Evolutionary conservation across 2,888 invertebrate species (phyloP), one percentile per base, ranked within the genome.

Genomic region (Cantharis nigra): DNA sequence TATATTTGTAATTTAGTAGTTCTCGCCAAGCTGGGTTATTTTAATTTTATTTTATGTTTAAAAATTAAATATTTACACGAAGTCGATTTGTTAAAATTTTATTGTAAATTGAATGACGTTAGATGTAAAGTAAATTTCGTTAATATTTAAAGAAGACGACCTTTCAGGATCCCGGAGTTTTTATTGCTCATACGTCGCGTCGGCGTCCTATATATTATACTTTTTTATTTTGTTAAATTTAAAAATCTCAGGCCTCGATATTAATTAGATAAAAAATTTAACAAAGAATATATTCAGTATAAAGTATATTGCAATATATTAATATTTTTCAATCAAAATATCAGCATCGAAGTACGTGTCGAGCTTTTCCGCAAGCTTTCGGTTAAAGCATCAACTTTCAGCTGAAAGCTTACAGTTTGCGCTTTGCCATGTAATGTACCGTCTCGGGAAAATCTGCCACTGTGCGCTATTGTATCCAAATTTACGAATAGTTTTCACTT

Each of bases 321-420:
- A 49, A 49, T 49, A 49, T 49, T 49, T 49, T 49, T 74, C 76
- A 76, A 76, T 79, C 74, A 79, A 79, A 77, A 72, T 75, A 70
- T 71, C 49, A 63, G 75, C 74, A 74, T 79, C 78, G 78, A 74
- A 78, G 63, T 62, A 64, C 62, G 69, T 28, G 78, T 78, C 80
- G 80, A 75, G 77, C 74, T 72, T 74, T 70, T 72, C 72, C 81
- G 81, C 75, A 26, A 74, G 75, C 73, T 72, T 78, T 78, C 78
- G 77, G 72, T 69, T 71, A 72, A 72, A 78, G 79, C 77, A 77
- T 77, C 69, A 80, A 79, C 71, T 79, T 79, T 75, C 75, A 69
- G 74, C 78, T 71, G 81, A 81, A 79, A 80, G 80, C 81, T 81
- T 78, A 76, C 81, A 81, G 81, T 81, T 79, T 76, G 77, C 79